Percentiles rank a stretch among this genome's conserved stretches.
Conservation (phyloP, 2,113 vertebrate genomes). For the Tylochromis polylepis region DNA sequence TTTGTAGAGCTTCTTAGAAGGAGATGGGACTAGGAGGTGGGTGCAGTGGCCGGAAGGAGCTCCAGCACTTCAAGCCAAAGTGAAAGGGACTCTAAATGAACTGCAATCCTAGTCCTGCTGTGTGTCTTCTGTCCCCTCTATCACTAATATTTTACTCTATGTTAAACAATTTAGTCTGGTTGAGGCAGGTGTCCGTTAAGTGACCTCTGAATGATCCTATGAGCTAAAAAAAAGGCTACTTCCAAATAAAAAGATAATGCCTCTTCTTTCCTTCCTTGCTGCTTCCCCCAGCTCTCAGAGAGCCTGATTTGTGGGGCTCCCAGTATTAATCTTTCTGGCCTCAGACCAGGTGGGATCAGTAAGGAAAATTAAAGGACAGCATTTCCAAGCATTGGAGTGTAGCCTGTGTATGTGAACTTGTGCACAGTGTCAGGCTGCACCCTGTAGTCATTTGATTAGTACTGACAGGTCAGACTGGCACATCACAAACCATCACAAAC, state of each 20-base stretch:
- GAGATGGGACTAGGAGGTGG: slow-evolving; percentile 4
- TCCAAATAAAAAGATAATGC: slow-evolving; percentile 38
- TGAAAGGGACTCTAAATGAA: slow-evolving; percentile 37
- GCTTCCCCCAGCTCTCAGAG: neutral
- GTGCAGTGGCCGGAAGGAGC: neutral
- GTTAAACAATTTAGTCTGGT: slow-evolving; percentile 33
- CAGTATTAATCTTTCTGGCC: neutral
- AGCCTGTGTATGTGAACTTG: slow-evolving; percentile 44
- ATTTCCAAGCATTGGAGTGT: slow-evolving; percentile 27
- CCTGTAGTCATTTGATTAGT: slow-evolving; percentile 32
- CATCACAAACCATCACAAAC: slow-evolving; percentile 42
- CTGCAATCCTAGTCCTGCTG: slow-evolving; percentile 33
- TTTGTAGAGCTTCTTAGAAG: slow-evolving; percentile 31
- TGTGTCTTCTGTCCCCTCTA: slow-evolving; percentile 14
- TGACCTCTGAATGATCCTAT: slow-evolving; percentile 66
- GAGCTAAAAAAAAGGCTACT: slow-evolving; percentile 59
- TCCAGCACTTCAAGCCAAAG: slow-evolving; percentile 66
- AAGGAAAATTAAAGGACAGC: slow-evolving; percentile 3
- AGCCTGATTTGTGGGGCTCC: neutral
- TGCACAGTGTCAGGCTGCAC: slow-evolving; percentile 57
- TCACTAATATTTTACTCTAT: slow-evolving; percentile 1
- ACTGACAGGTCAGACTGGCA: slow-evolving; percentile 52
- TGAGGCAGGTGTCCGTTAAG: slow-evolving; percentile 47
- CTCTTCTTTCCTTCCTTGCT: slow-evolving; percentile 1
- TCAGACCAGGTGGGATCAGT: neutral